Base-by-base conservation (phyloP, 2,113 vertebrate species). In the Spea bombifrons region DNA sequence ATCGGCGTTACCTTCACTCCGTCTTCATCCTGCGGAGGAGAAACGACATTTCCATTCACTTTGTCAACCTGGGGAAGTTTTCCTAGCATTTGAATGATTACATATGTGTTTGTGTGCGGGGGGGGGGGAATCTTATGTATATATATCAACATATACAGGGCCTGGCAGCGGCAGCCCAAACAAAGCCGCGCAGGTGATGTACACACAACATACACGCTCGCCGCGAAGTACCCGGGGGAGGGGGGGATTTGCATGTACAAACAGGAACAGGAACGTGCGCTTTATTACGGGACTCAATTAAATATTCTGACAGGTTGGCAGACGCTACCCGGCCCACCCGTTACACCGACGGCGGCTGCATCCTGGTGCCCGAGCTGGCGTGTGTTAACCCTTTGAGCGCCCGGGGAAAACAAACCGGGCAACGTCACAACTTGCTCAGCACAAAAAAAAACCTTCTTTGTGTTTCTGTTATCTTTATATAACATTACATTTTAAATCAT, bases 1-100 rank as follows among this genome's bases (percentile, higher is more conserved):
- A 87, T 83, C 84, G 82, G 84, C 84, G 85, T 82, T 89, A 84
- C 86, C 88, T 90, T 81, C 78, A 91, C 85, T 88, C 85, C 85
- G 85, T 88, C 83, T 84, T 84, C 86, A 74, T 84, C 75, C 87
- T 83, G 73, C 86, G 90, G 82, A 77, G 85, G 84, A 78, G 85
- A 88, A 81, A 78, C 84, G 87, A 88, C 43, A 65, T 7, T 64
- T 78, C 84, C 83, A 84, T 86, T 92, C 85, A 89, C 81, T 43
- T 12, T 75, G 77, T 82, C 47, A 83, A 45, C 66, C 81, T 66
- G 83, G 73, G 73, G 73, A 52, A 16, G 77, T 86, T 88, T 89
- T 78, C 71, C 43, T 75, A 86, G 85, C 74, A 85, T 76, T 47
- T 76, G 82, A 83, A 87, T 44, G 78, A 84, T 30, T 76, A 80